A percentile compares a stretch with the other conserved stretches of the same genome.
These are phyloP conservation scores for Euleptes europaea DNA, from an alignment of 2,113 vertebrate species.

Conservation along the genomic window DNA sequence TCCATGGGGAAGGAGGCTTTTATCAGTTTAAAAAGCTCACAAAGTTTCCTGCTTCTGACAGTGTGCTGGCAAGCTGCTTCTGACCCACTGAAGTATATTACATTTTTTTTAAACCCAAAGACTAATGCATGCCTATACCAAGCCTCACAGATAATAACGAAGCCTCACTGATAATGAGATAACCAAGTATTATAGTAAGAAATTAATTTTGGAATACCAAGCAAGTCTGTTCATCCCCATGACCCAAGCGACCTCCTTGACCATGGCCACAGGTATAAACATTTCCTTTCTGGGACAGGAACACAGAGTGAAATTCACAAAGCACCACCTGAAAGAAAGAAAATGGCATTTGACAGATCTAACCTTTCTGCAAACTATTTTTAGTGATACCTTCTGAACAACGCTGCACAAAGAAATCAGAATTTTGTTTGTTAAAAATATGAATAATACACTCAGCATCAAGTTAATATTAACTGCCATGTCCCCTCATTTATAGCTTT, in stretches of 20 bases:
- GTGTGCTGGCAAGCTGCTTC: background rate
- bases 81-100: background rate
- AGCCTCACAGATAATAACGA: background rate
- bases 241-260: conserved; percentile 95
- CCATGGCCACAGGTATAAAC: conserved; percentile 97
- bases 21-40: too few relatives aligned
- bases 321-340: conserved; percentile 85
- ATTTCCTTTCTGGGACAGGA: conserved; percentile 95
- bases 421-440: background rate
- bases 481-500: background rate
- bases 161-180: background rate
- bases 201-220: conserved; percentile 78
- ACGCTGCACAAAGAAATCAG: background rate
- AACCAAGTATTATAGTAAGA: conserved; percentile 1
- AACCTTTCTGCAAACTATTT: background rate
- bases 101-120: background rate
- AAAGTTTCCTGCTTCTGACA: background rate
- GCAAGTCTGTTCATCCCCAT: conserved; percentile 96
- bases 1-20: background rate
- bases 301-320: conserved; percentile 97
- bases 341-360: background rate
- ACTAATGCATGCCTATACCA: background rate
- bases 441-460: background rate
- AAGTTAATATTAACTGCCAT: background rate
- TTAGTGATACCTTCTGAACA: background rate